phyloP scores from a whole-genome alignment of 1,140 invertebrate genomes.

The Halesus radiatus region DNA sequence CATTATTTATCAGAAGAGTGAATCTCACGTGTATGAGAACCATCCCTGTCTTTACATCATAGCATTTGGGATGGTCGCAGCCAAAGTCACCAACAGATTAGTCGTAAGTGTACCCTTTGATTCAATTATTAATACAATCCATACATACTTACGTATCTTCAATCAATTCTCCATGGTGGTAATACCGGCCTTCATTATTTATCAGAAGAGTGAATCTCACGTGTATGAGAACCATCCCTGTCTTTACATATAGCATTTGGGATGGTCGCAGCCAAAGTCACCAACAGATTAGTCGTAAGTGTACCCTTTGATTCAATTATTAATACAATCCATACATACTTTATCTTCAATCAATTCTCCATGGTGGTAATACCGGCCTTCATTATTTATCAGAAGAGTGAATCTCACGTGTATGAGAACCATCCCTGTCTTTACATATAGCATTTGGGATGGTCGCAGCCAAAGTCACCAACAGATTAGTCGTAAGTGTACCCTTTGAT shows the following conservation, averaged over 20 bases:
- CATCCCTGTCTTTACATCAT: slow-evolving; percentile 95
- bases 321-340: too few species aligned
- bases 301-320: too few species aligned
- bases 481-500: slow-evolving; percentile 78
- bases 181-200: slow-evolving; percentile 93
- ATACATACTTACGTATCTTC: too few species aligned
- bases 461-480: slow-evolving; percentile 96
- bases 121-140: too few species aligned
- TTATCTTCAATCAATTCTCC: too few species aligned
- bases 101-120: slow-evolving; percentile 81
- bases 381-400: slow-evolving; percentile 95
- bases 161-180: slow-evolving; percentile 84
- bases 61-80: slow-evolving; percentile 94
- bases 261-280: slow-evolving; percentile 95
- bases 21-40: slow-evolving; percentile 89
- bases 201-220: slow-evolving; percentile 89
- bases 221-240: slow-evolving; percentile 94
- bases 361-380: slow-evolving; percentile 92
- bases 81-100: slow-evolving; percentile 96
- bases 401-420: slow-evolving; percentile 89
- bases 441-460: slow-evolving; percentile 96
- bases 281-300: slow-evolving; percentile 96
- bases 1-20: slow-evolving; percentile 95
- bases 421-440: slow-evolving; percentile 95
- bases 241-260: slow-evolving; percentile 97